These are phyloP conservation scores for Entomobrya multifasciata DNA, from an alignment of 2,888 invertebrate genomes.

Conservation along the genomic window DNA sequence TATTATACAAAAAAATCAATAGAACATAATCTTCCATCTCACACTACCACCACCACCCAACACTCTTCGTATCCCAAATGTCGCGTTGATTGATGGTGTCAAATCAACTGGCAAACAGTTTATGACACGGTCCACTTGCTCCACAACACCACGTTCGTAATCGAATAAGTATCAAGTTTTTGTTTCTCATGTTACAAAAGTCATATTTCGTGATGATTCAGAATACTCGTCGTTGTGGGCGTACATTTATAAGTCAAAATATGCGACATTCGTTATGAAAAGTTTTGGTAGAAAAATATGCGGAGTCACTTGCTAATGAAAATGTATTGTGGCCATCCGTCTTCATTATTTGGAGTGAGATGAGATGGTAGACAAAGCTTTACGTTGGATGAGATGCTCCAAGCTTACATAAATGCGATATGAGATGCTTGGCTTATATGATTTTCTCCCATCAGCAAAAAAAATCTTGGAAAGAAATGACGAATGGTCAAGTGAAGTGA, in stretches of 20 bases:
- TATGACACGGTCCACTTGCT: constrained; percentile 53
- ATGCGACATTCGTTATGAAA: too few species aligned
- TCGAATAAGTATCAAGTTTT: background rate
- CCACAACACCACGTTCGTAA: background rate
- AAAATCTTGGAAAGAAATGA: constrained; percentile 8
- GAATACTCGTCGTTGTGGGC: too few species aligned
- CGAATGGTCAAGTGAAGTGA: constrained; percentile 11
- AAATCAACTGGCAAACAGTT: constrained; percentile 70
- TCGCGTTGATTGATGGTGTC: constrained; percentile 73
- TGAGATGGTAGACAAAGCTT: too few species aligned
- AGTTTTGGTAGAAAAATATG: too few species aligned
- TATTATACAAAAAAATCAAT: too few species aligned
- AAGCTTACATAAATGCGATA: background rate
- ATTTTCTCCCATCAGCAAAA: background rate
- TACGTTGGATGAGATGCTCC: too few species aligned
- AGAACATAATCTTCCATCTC: too few species aligned
- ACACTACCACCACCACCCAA: too few species aligned
- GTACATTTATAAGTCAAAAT: too few species aligned
- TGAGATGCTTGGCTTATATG: background rate
- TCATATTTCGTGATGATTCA: background rate
- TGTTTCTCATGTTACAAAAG: background rate
- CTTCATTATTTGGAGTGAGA: too few species aligned
- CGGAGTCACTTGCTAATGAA: too few species aligned
- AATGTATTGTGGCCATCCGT: too few species aligned
- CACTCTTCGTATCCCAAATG: constrained; percentile 4